Base-by-base conservation (phyloP, 2,113 vertebrate species). In the Psittacara wagleri region DNA sequence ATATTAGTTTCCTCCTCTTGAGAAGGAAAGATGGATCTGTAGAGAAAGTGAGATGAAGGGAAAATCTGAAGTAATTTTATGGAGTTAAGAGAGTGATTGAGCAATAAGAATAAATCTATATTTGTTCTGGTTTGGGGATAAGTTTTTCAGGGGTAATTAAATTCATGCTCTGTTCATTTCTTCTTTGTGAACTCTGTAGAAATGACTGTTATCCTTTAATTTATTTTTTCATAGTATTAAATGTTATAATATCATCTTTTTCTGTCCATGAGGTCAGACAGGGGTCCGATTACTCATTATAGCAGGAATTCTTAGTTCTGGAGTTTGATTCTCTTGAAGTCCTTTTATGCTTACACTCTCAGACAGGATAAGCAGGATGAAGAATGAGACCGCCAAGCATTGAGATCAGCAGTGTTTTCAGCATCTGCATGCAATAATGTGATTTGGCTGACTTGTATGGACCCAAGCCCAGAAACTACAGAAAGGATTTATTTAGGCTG, bases 361-460 rank as follows among this genome's bases (percentile, higher is more conserved):
- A 67, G 51, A 68, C 2, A 39, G 86, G 83, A 68, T 82, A 79
- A 90, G 39, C 11, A 77, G 29, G 35, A 62, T 79, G 35, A 94
- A 68, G 83, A 91, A 84, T 63, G 48, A 92, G 48, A 29, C 27
- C 1, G 0, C 37, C 86, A 69, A 82, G 39, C 57, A 61, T 61
- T 68, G 88, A 94, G 43, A 82, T 80, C 73, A 93, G 88, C 66
- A 75, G 44, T 57, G 67, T 79, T 96, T 96, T 95, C 70, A 86
- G 48, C 73, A 84, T 88, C 66, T 96, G 69, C 74, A 66, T 86
- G 69, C 80, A 86, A 57, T 79, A 88, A 74, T n/a, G 19, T 49
- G n/a, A 86, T 93, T 76, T 94, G 48, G 78, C 61, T 57, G 69
- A 79, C 52, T 86, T 84, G 7, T 57, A 37, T 75, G 77, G 55